Conservation (phyloP, 23 tunicate species). For the Halocynthia roretzi region DNA sequence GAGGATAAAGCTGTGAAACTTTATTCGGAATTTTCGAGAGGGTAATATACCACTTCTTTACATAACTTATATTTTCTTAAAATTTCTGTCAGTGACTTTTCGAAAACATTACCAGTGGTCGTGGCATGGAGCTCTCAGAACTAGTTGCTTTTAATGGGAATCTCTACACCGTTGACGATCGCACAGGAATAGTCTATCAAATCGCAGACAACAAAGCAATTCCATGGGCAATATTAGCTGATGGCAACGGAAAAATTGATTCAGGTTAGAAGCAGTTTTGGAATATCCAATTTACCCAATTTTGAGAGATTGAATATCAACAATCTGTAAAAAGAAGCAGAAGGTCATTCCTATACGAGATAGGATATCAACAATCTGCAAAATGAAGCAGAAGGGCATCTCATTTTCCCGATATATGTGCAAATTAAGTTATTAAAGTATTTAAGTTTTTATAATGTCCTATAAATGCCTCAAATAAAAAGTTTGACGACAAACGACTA, state of each 20-base stretch:
- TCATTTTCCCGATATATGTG: too few species aligned
- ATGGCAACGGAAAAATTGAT: slow-evolving; percentile 70
- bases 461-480: too few species aligned
- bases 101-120: slow-evolving; percentile 38
- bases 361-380: too few species aligned
- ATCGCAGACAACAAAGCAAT: slow-evolving; percentile 43
- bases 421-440: too few species aligned
- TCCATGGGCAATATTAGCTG: slow-evolving; percentile 95
- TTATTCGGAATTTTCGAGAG: slow-evolving; percentile 23
- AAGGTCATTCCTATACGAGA: too few species aligned
- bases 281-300: too few species aligned
- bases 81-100: not conserved
- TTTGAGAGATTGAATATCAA: too few species aligned
- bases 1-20: slow-evolving; percentile 3
- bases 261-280: too few species aligned
- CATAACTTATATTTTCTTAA: not conserved
- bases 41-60: not conserved
- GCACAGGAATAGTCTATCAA: slow-evolving; percentile 95
- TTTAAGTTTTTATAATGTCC: too few species aligned
- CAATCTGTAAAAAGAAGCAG: too few species aligned
- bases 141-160: slow-evolving; percentile 76
- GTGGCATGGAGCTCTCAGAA: slow-evolving; percentile 99
- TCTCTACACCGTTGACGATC: slow-evolving; percentile 84
- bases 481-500: too few species aligned
- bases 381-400: too few species aligned